These are phyloP conservation scores for Drosophila paranaensis DNA, from an alignment of 2,888 invertebrate genomes.

Conservation along the genomic window DNA sequence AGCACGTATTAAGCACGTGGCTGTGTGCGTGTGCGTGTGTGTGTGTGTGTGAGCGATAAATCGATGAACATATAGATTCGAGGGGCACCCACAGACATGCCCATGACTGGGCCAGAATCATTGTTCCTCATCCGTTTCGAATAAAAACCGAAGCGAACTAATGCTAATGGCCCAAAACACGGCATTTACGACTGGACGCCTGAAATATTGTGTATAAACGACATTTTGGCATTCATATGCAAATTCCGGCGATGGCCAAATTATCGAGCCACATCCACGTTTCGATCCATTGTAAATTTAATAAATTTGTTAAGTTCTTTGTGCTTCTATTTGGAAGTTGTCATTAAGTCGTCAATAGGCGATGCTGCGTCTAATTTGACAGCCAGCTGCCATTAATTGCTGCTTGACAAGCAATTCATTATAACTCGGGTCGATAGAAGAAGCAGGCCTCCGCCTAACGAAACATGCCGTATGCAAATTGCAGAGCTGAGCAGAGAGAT, in stretches of 20 bases:
- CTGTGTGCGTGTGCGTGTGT: conserved; percentile 11
- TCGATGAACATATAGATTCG: conserved; percentile 66
- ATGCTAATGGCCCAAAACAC: conserved; percentile 66
- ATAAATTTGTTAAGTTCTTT: conserved; percentile 71
- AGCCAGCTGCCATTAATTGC: conserved; percentile 70
- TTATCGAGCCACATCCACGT: conserved; percentile 63
- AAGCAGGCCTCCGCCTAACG: conserved; percentile 8
- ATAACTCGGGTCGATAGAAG: not conserved
- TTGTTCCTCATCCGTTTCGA: conserved; percentile 62
- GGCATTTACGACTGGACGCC: conserved; percentile 41
- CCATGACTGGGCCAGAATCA: conserved; percentile 50
- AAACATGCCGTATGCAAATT: conserved; percentile 59
- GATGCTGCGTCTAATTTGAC: conserved; percentile 62
- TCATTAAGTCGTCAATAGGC: conserved; percentile 70
- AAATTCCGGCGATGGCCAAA: conserved; percentile 71
- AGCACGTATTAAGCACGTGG: conserved; percentile 77
- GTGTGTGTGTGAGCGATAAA: conserved; percentile 54
- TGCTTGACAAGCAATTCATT: conserved; percentile 72
- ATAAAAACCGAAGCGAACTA: conserved; percentile 63
- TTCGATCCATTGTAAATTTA: conserved; percentile 59
- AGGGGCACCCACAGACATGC: conserved; percentile 28
- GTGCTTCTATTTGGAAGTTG: conserved; percentile 72
- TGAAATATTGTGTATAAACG: conserved; percentile 47
- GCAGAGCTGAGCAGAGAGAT: conserved; percentile 16
- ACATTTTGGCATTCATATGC: conserved; percentile 67